A percentile compares a stretch with the other conserved stretches of the same genome.
These are phyloP conservation scores for Anoura caudifer DNA, from an alignment of 2,113 vertebrate species.

Conservation along the genomic window DNA sequence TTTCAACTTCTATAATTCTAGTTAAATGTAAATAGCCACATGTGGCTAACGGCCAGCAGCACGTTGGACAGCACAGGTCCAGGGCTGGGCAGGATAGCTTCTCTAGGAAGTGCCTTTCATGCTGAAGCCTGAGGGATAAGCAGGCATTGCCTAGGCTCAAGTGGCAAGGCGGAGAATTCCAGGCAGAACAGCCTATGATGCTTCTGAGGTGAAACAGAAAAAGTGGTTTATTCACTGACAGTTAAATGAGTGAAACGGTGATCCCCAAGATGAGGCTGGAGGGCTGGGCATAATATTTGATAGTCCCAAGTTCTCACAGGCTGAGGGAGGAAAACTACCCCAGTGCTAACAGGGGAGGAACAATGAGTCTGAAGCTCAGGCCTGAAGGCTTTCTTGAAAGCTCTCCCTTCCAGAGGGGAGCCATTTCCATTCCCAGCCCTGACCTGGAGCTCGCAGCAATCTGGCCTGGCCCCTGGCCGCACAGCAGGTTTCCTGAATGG, in stretches of 20 bases:
- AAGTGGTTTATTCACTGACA: neutral
- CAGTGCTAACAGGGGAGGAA: neutral
- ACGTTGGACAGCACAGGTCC: neutral
- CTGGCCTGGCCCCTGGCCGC: neutral
- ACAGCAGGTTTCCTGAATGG: neutral
- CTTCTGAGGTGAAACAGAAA: neutral
- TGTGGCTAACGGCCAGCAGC: neutral
- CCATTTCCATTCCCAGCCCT: neutral
- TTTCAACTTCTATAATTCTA: neutral
- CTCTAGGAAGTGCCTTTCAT: neutral
- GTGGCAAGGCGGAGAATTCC: neutral
- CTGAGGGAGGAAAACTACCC: neutral
- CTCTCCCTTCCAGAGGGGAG: neutral
- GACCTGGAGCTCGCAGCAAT: neutral
- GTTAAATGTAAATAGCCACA: neutral
- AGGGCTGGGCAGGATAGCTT: neutral
- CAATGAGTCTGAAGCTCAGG: neutral
- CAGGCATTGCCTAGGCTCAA: neutral
- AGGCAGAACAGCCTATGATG: neutral
- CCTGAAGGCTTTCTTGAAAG: neutral
- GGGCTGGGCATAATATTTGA: neutral
- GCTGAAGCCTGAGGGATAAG: neutral
- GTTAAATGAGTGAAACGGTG: neutral
- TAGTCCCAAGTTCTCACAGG: neutral
- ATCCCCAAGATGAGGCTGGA: neutral